Conservation (phyloP, 2,797 vertebrate genomes). For the Spinus olivaceus region DNA sequence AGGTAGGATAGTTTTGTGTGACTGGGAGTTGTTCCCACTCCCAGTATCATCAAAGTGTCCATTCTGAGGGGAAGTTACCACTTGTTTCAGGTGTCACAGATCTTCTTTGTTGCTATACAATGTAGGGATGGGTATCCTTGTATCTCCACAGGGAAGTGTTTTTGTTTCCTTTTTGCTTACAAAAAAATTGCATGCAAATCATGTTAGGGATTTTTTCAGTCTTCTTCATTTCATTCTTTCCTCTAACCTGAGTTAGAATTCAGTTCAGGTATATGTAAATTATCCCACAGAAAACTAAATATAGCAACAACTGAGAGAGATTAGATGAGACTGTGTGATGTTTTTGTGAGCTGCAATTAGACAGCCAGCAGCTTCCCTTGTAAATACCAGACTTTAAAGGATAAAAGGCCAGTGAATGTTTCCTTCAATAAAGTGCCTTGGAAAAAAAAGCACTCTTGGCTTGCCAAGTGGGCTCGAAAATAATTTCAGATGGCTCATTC, state of each 20-base stretch:
- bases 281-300: slow-evolving; percentile 53
- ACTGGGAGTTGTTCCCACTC: neutral
- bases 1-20: neutral
- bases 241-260: slow-evolving; percentile 9
- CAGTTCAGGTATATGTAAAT: slow-evolving; percentile 20
- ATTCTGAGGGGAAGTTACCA: neutral
- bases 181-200: neutral
- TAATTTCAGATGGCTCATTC: neutral
- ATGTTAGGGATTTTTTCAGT: neutral
- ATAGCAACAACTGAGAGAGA: slow-evolving; percentile 21
- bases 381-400: slow-evolving; percentile 65
- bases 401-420: slow-evolving; percentile 51
- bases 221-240: neutral
- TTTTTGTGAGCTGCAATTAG: slow-evolving; percentile 62
- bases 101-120: neutral
- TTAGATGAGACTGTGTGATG: slow-evolving; percentile 50
- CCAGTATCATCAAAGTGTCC: neutral
- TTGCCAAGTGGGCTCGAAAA: slow-evolving; percentile 7
- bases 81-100: neutral
- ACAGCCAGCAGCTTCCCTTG: slow-evolving; percentile 53
- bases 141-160: neutral
- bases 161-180: neutral
- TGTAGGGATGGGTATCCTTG: neutral
- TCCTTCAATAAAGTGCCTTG: slow-evolving; percentile 42
- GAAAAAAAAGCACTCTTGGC: neutral